Evolutionary conservation across 2,888 invertebrate genomes (phyloP).

Genomic region (Chymomyza caudatula): DNA sequence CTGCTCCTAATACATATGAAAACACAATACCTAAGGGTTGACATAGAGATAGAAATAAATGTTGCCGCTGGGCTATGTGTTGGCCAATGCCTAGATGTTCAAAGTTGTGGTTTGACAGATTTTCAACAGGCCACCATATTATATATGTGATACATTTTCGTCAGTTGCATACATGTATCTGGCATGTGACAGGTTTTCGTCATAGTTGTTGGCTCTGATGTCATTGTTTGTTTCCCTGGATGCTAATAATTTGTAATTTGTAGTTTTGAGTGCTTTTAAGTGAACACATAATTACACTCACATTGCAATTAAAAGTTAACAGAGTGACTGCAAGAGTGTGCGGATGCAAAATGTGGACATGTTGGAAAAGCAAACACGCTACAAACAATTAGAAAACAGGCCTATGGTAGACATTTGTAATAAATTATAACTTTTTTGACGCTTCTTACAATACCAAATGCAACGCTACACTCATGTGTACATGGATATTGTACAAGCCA

Average conservation of each 20-base stretch:
- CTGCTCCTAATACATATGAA: slow-evolving; percentile 52
- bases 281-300: slow-evolving; percentile 16
- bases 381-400: slow-evolving; percentile 40
- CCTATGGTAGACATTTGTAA: slow-evolving; percentile 28
- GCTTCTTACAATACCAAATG: slow-evolving; percentile 36
- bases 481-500: neutral
- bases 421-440: slow-evolving; percentile 61
- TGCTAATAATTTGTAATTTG: slow-evolving; percentile 7
- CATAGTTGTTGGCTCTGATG: neutral
- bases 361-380: slow-evolving; percentile 18
- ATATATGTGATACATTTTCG: neutral
- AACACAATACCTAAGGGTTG: neutral
- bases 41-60: neutral
- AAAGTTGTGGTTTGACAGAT: neutral
- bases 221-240: neutral
- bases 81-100: neutral
- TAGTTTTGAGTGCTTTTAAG: slow-evolving; percentile 2
- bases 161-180: no score
- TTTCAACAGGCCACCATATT: neutral
- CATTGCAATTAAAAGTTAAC: slow-evolving; percentile 54
- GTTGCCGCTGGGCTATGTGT: neutral
- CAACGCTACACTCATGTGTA: neutral
- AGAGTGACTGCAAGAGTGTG: no score
- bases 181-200: neutral
- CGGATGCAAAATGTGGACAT: neutral